Conservation (phyloP, 2,888 invertebrate genomes). For the Spodoptera exigua region DNA sequence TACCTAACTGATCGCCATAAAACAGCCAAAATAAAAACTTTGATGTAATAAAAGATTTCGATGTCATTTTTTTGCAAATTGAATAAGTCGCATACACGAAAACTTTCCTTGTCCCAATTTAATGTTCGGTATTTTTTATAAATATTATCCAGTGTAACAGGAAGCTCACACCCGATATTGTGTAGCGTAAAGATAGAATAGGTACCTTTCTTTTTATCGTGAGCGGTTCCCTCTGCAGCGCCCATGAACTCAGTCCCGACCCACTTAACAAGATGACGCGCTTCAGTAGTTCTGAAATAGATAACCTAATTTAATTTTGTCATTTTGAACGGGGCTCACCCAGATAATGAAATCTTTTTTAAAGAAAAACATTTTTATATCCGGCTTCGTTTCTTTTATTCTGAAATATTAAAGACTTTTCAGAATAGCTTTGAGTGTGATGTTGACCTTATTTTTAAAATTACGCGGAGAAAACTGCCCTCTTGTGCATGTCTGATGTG, state of each 20-base stretch:
- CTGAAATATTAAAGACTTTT: conserved; percentile 53
- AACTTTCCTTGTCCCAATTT: conserved; percentile 31
- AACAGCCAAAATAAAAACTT: conserved; percentile 32
- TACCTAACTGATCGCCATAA: conserved; percentile 32
- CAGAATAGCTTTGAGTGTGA: conserved; percentile 56
- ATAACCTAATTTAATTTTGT: conserved; percentile 82
- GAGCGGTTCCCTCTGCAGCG: conserved; percentile 95
- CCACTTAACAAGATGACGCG: conserved; percentile 96
- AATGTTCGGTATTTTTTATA: conserved; percentile 33
- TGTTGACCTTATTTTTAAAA: conserved; percentile 69
- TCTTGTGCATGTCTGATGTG: conserved; percentile 71
- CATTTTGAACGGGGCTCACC: conserved; percentile 74
- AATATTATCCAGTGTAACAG: conserved; percentile 37
- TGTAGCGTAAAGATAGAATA: conserved; percentile 47
- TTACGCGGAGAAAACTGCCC: conserved; percentile 64
- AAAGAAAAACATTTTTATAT: conserved; percentile 72
- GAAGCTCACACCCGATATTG: conserved; percentile 53
- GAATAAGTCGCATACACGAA: conserved; percentile 39
- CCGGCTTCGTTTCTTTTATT: conserved; percentile 49
- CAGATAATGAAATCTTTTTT: conserved; percentile 71
- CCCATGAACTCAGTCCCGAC: conserved; percentile 97
- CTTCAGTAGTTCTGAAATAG: conserved; percentile 94
- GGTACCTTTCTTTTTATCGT: conserved; percentile 92
- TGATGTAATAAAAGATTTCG: conserved; percentile 29
- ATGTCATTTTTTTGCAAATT: conserved; percentile 30